Conservation (phyloP, 2,888 invertebrate species). For the Apamea crenata region DNA sequence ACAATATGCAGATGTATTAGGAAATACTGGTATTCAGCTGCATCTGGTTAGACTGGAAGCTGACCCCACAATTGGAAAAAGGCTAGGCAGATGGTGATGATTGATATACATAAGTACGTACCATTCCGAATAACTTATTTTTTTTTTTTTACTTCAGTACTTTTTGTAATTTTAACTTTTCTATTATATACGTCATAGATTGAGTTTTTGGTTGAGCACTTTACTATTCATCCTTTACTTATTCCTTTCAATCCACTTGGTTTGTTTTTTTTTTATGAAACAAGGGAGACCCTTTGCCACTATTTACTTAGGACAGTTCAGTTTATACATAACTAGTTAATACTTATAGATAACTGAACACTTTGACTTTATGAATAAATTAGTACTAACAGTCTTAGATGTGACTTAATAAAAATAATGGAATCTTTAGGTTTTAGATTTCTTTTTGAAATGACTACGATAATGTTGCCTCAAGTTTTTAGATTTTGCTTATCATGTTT, state of each 20-base stretch:
- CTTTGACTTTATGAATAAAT: slow-evolving; percentile 2
- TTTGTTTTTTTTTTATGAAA: too few species aligned
- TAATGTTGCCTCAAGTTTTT: neutral
- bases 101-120: too few species aligned
- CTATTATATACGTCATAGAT: neutral
- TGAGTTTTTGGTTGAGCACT: neutral
- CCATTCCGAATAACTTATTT: neutral
- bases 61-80: too few species aligned
- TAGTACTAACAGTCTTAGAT: neutral
- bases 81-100: too few species aligned
- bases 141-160: neutral
- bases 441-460: slow-evolving; percentile 1
- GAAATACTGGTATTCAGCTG: too few species aligned
- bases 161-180: neutral
- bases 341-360: neutral
- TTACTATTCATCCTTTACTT: neutral
- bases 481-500: neutral
- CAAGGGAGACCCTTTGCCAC: too few species aligned
- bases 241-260: neutral
- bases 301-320: neutral
- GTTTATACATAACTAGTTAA: neutral
- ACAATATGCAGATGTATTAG: too few species aligned
- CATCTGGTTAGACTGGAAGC: too few species aligned
- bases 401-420: neutral
- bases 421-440: neutral